phyloP scores from a whole-genome alignment of 2,888 invertebrate species.

The Perizoma affinitatum region DNA sequence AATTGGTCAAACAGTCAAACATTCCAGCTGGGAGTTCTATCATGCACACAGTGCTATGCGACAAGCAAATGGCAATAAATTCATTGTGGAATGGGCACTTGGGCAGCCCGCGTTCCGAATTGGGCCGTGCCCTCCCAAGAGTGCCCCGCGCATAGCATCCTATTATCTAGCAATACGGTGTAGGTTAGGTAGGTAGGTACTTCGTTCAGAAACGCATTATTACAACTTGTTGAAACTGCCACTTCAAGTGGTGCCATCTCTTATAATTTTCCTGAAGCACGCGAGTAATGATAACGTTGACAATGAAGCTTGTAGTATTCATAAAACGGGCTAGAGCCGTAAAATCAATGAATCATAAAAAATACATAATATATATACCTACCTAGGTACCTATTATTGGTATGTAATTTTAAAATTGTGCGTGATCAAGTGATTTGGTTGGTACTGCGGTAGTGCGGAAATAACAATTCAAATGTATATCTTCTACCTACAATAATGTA shows the following conservation, averaged over 20 bases:
- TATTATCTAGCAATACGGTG: constrained; percentile 56
- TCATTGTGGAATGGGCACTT: constrained; percentile 78
- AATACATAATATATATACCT: too few relatives aligned
- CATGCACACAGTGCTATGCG: constrained; percentile 76
- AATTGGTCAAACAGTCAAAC: constrained; percentile 52
- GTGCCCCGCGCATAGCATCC: constrained; percentile 71
- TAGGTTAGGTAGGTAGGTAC: not conserved
- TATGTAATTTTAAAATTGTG: too few relatives aligned
- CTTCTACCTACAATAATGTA: too few relatives aligned
- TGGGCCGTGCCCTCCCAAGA: constrained; percentile 77
- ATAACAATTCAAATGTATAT: too few relatives aligned
- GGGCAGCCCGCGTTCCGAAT: constrained; percentile 70
- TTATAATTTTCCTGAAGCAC: constrained; percentile 29
- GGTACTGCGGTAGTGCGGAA: too few relatives aligned
- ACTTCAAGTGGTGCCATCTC: constrained; percentile 44
- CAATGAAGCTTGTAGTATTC: constrained; percentile 10
- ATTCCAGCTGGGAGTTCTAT: constrained; percentile 54
- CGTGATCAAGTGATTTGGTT: too few relatives aligned
- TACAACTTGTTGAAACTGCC: constrained; percentile 36
- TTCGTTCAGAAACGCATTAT: constrained; percentile 67
- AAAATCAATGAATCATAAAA: too few relatives aligned
- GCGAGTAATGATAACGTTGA: constrained; percentile 2
- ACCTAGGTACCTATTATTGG: too few relatives aligned
- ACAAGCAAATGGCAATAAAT: constrained; percentile 77
- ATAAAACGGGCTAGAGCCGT: constrained; percentile 45